Evolutionary conservation across 2,797 vertebrate species (phyloP).

Genomic region (Eurystomus glaucurus): DNA sequence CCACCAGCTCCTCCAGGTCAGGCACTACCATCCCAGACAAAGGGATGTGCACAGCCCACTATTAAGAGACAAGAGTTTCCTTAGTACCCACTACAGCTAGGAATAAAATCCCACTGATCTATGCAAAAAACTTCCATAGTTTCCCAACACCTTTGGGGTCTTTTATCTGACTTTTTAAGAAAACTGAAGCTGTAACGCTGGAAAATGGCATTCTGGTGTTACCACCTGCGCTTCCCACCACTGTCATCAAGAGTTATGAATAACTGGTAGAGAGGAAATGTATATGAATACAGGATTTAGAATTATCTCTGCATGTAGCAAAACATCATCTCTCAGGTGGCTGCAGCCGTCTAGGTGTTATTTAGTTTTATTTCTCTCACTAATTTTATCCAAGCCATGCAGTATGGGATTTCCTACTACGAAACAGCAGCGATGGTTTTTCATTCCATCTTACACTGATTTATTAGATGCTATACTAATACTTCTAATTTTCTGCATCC

Average conservation of each 20-base stretch:
- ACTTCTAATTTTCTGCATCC: conserved; percentile 34
- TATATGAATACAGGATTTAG: neutral
- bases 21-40: neutral
- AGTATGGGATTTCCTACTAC: neutral
- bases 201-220: neutral
- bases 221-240: neutral
- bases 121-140: neutral
- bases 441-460: neutral
- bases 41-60: neutral
- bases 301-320: neutral
- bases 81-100: neutral
- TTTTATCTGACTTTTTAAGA: neutral
- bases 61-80: neutral
- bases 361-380: conserved; percentile 8
- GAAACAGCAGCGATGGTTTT: neutral
- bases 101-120: conserved; percentile 21
- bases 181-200: neutral
- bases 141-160: neutral
- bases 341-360: neutral
- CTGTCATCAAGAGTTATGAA: neutral
- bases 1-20: fast-evolving
- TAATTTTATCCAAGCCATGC: conserved; percentile 14
- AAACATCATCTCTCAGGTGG: neutral
- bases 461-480: conserved; percentile 11
- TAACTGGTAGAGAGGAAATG: neutral